These are phyloP conservation scores for Tupaia chinensis DNA, from an alignment of 2,113 vertebrate genomes.

Conservation along the genomic window DNA sequence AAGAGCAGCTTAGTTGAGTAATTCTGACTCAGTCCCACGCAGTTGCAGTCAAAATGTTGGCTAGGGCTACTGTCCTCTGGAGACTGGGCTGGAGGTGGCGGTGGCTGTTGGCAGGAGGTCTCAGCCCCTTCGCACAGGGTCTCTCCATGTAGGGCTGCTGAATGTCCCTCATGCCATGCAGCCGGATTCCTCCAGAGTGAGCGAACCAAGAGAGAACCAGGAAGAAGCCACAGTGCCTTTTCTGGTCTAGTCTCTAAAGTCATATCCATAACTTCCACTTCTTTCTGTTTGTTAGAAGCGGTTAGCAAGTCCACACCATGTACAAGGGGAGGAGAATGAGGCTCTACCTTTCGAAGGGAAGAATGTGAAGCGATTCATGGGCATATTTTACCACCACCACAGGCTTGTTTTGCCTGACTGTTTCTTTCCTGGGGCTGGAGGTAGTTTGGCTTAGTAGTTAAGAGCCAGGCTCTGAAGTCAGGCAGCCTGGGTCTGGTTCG, in stretches of 20 bases:
- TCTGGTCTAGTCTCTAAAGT: not conserved
- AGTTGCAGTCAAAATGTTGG: not conserved
- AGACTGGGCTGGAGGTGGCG: not conserved
- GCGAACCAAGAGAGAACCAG: not conserved
- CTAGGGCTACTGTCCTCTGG: not conserved
- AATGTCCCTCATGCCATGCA: not conserved
- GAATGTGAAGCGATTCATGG: not conserved
- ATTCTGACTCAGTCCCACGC: not conserved
- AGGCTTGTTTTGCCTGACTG: not conserved
- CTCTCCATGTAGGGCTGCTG: not conserved
- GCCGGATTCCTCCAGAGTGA: not conserved
- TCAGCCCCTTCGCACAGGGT: not conserved
- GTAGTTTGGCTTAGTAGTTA: not conserved
- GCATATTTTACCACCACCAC: not conserved
- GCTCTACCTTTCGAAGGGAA: not conserved
- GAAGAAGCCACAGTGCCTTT: not conserved
- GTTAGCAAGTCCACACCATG: not conserved
- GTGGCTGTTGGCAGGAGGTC: not conserved
- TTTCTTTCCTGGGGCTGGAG: not conserved
- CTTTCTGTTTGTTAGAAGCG: constrained; percentile 43
- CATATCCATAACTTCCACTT: not conserved
- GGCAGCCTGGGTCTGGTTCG: not conserved
- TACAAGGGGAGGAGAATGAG: not conserved
- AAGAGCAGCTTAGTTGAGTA: not conserved
- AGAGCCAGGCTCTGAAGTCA: not conserved